A percentile compares a stretch with the other conserved stretches of the same genome.
These are phyloP conservation scores for Streblospio benedicti DNA, from an alignment of 1,140 invertebrate genomes.

Conservation along the genomic window DNA sequence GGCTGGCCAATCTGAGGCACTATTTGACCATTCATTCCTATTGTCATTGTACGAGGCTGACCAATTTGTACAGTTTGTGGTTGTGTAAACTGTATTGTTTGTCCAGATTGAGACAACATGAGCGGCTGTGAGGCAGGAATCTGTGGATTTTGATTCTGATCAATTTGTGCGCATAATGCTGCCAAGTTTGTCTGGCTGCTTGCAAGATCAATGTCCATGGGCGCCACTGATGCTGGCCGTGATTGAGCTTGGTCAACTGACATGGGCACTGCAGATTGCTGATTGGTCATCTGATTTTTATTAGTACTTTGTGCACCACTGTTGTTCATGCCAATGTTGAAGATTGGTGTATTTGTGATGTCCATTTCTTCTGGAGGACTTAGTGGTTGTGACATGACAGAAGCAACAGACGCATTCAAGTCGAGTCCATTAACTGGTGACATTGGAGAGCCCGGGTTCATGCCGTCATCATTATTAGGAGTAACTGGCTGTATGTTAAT, in stretches of 20 bases:
- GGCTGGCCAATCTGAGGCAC: too few relatives aligned
- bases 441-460: slow-evolving; percentile 19
- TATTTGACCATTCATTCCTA: too few relatives aligned
- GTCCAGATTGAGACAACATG: too few relatives aligned
- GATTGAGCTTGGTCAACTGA: slow-evolving; percentile 25
- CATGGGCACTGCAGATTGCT: slow-evolving; percentile 26
- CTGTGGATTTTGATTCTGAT: too few relatives aligned
- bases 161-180: too few relatives aligned
- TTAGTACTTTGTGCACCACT: slow-evolving; percentile 7
- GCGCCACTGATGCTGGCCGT: slow-evolving; percentile 40
- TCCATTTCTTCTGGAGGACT: too few relatives aligned
- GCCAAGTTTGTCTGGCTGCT: too few relatives aligned
- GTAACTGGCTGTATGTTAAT: slow-evolving; percentile 8
- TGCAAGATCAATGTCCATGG: slow-evolving; percentile 41
- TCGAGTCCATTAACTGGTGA: slow-evolving; percentile 22
- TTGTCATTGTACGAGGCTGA: too few relatives aligned
- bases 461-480: slow-evolving; percentile 3
- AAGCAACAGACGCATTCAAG: background rate
- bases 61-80: too few relatives aligned
- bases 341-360: background rate
- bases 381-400: slow-evolving; percentile 3
- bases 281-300: too few relatives aligned
- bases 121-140: too few relatives aligned
- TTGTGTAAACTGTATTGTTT: too few relatives aligned
- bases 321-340: slow-evolving; percentile 5